These are phyloP conservation scores for Hoplostethus atlanticus DNA, from an alignment of 2,797 vertebrate genomes.

Conservation along the genomic window DNA sequence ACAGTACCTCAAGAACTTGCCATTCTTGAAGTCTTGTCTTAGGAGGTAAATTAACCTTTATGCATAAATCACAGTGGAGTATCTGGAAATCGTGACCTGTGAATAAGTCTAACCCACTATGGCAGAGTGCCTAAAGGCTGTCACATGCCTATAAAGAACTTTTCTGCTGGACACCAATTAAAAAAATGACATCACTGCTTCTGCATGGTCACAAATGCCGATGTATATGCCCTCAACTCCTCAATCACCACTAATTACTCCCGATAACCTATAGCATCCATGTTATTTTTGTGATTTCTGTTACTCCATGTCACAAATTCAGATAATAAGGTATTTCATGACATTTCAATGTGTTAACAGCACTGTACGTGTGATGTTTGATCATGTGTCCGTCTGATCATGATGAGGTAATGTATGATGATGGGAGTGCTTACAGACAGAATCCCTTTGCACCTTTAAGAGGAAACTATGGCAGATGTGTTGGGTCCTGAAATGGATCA, in stretches of 20 bases:
- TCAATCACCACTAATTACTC: background rate
- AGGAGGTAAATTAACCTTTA: background rate
- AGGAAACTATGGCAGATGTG: constrained; percentile 4
- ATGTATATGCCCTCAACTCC: background rate
- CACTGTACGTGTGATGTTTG: background rate
- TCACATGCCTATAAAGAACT: too few species aligned
- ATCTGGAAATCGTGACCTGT: background rate
- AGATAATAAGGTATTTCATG: background rate
- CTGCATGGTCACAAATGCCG: background rate
- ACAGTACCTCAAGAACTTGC: constrained; percentile 29
- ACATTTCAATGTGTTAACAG: background rate
- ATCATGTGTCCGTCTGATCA: background rate
- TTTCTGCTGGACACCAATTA: too few species aligned
- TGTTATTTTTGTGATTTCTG: too few species aligned
- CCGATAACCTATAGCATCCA: background rate
- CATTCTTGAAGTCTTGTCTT: constrained; percentile 6
- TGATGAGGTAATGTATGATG: constrained; percentile 3
- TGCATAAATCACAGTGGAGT: background rate
- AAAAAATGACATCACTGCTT: background rate
- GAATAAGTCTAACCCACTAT: background rate
- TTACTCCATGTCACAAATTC: background rate
- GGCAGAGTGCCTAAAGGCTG: background rate
- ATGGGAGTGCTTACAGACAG: background rate
- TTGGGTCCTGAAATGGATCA: constrained; percentile 32
- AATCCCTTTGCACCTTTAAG: background rate